A percentile compares a stretch with the other conserved stretches of the same genome.
Conservation (phyloP, 2,113 vertebrate species). For the Hippoglossus stenolepis region DNA sequence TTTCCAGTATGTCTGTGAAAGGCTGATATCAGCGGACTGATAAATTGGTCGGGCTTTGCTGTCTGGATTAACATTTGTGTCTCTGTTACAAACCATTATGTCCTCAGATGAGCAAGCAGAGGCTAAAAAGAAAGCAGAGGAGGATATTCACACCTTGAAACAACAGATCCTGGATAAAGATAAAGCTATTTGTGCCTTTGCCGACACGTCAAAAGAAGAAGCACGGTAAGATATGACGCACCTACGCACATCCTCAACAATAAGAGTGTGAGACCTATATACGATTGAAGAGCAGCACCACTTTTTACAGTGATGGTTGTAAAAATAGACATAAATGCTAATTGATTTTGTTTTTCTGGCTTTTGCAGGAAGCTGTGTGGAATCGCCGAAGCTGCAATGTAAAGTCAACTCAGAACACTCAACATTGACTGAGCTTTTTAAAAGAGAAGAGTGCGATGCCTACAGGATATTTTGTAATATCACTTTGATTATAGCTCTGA, state of each 20-base stretch:
- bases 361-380: conserved; percentile 73
- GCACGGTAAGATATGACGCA: conserved; percentile 67
- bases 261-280: not conserved
- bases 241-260: not conserved
- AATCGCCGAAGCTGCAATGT: not conserved
- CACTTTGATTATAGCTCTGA: too few species aligned
- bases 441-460: not conserved
- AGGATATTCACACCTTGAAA: conserved; percentile 59
- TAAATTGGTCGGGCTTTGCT: too few species aligned
- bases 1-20: too few species aligned
- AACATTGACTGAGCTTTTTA: conserved; percentile 1
- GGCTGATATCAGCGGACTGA: too few species aligned
- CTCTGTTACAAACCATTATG: not conserved
- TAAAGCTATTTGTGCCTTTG: conserved; percentile 71
- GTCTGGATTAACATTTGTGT: not conserved
- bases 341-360: not conserved
- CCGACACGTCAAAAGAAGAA: conserved; percentile 61
- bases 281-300: not conserved
- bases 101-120: conserved; percentile 58
- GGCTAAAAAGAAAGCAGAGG: conserved; percentile 43
- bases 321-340: not conserved
- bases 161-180: conserved; percentile 74
- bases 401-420: conserved; percentile 2
- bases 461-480: not conserved
- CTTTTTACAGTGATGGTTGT: not conserved